phyloP scores from a whole-genome alignment of 2,113 vertebrate species.

The Mustela nigripes region DNA sequence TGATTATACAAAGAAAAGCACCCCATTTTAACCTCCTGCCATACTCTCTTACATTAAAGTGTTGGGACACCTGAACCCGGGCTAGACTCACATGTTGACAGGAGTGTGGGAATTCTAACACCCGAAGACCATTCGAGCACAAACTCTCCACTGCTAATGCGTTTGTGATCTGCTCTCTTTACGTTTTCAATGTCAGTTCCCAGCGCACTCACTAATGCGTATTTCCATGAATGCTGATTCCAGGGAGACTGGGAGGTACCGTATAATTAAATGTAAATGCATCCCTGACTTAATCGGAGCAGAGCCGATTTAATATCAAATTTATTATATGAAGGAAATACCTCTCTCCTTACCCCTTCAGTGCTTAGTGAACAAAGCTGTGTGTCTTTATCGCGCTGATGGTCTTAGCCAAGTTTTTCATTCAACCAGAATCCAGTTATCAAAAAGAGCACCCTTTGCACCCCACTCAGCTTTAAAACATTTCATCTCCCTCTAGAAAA shows the following conservation, averaged over 20 bases:
- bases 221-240: not conserved
- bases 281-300: slow-evolving; percentile 24
- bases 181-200: not conserved
- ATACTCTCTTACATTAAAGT: not conserved
- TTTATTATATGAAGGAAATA: not conserved
- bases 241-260: not conserved
- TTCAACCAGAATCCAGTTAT: not conserved
- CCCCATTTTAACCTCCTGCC: not conserved
- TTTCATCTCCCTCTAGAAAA: slow-evolving; percentile 21
- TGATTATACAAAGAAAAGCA: not conserved
- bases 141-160: not conserved
- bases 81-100: not conserved
- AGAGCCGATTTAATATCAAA: not conserved
- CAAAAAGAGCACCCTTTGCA: not conserved
- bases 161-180: not conserved
- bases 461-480: not conserved
- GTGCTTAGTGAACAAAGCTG: not conserved
- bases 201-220: not conserved
- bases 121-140: not conserved
- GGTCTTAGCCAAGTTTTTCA: not conserved
- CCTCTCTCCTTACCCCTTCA: not conserved
- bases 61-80: not conserved
- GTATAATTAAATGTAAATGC: slow-evolving; percentile 17
- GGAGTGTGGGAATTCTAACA: not conserved
- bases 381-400: not conserved